phyloP scores from a whole-genome alignment of 2,113 vertebrate genomes.

The Aphyosemion australe region DNA sequence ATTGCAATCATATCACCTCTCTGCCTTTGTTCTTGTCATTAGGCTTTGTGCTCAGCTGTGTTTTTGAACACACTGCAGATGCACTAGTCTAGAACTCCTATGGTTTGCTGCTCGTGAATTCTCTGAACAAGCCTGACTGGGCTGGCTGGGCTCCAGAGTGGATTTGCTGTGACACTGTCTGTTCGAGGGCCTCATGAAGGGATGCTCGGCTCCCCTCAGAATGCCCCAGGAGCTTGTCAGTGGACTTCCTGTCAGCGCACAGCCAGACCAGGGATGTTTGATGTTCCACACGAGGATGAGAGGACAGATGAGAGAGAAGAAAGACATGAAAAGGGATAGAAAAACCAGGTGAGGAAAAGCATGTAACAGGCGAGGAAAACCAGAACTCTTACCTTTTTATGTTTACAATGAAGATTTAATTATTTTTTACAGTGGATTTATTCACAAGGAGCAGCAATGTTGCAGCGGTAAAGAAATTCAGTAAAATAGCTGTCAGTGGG shows the following conservation, averaged over 20 bases:
- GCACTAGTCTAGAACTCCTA: slow-evolving; percentile 19
- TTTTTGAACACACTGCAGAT: slow-evolving; percentile 18
- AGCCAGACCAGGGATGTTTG: slow-evolving; percentile 51
- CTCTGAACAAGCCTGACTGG: slow-evolving; percentile 35
- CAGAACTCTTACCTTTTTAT: background rate
- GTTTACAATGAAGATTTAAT: background rate
- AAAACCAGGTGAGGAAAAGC: slow-evolving; percentile 53
- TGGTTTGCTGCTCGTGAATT: slow-evolving; percentile 38
- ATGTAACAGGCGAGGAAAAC: slow-evolving; percentile 7
- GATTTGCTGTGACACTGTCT: slow-evolving; percentile 72
- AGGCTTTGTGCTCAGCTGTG: background rate
- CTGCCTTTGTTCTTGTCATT: background rate
- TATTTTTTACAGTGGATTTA: no score
- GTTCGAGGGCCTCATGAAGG: slow-evolving; percentile 56
- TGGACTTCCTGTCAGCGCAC: slow-evolving; percentile 67
- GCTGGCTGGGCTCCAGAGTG: slow-evolving; percentile 49
- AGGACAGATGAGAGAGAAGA: slow-evolving; percentile 49
- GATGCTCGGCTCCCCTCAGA: slow-evolving; percentile 55
- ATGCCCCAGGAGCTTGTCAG: slow-evolving; percentile 70
- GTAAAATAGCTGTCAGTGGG: no score
- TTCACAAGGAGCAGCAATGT: no score
- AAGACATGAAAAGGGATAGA: slow-evolving; percentile 25
- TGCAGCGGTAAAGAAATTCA: no score
- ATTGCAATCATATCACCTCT: background rate
- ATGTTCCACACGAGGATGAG: slow-evolving; percentile 50